Evolutionary conservation across 1,140 invertebrate genomes (phyloP), one percentile per base, ranked within the genome.

Genomic region (Apis cerana): DNA sequence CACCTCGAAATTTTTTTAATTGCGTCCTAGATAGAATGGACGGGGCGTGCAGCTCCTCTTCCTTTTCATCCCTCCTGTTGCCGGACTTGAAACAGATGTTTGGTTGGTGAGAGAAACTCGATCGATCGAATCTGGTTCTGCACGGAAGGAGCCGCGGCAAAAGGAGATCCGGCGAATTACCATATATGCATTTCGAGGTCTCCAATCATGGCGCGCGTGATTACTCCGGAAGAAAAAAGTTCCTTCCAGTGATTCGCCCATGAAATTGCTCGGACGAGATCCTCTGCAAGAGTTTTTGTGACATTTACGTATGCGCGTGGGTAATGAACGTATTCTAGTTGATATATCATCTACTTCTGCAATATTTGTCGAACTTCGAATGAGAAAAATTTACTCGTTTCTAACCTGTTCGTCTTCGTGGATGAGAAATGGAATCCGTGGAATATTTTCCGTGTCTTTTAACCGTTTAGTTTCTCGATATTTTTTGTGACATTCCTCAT

Each of bases 141-240:
- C 68, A 10, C 1, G n/a, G 17, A 54, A 23, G 27, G 48, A 59
- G 33, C 12, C 17, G 54, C 21, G 52, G n/a, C 43, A 10, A n/a
- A 81, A 67, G 71, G 61, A 56, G 79, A 67, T 75, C 72, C 62
- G 62, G 62, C 23, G 21, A 75, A 81, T 75, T 80, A 75, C 71
- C 79, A 67, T 81, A 67, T 81, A 81, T 67, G 79, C 71, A 59
- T 48, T 27, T 67, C 79, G 48, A 75, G 12, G 10, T 76, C 74
- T 76, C 64, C 80, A 69, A 82, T 82, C 64, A 76, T 17, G 21
- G 11, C 21, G 48, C 8, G 52, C 59, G 33, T 59, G 64, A 82
- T 82, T 74, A 75, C 74, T 58, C 54, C 64, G 80, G 80, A 76
- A 69, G 71, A 23, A 67, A 75, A 52, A 75, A 75, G 52, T 75